phyloP scores from a whole-genome alignment of 2,113 vertebrate species.

The Nycticryphes semicollaris region DNA sequence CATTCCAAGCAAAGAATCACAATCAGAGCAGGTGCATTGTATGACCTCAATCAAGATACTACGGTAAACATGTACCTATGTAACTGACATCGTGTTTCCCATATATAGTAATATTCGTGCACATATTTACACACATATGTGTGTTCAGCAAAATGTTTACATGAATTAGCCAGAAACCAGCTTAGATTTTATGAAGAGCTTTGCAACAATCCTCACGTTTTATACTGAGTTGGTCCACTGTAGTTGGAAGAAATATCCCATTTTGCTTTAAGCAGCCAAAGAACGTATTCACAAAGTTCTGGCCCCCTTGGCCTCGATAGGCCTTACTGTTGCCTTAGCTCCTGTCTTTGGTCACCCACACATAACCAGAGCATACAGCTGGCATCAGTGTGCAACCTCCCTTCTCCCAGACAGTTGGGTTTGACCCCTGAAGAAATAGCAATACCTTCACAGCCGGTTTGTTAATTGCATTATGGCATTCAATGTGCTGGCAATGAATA shows the following conservation, averaged over 20 bases:
- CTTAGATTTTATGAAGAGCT: not conserved
- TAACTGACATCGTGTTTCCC: not conserved
- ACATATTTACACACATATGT: not conserved
- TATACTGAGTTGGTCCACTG: not conserved
- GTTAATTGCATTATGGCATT: conserved; percentile 99
- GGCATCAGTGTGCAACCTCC: not conserved
- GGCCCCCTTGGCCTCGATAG: not conserved
- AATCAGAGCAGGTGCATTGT: not conserved
- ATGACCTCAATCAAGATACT: not conserved
- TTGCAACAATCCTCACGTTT: not conserved
- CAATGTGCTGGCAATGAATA: conserved; percentile 98
- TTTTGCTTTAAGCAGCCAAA: not conserved
- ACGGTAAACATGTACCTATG: not conserved
- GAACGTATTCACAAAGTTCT: not conserved
- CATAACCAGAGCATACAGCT: not conserved
- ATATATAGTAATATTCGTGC: not conserved
- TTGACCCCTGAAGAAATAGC: conserved; percentile 2
- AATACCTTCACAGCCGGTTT: conserved; percentile 99
- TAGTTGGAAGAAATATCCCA: not conserved
- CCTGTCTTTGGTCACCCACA: not conserved
- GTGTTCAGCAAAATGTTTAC: not conserved
- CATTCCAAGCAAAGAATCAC: not conserved
- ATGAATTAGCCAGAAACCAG: not conserved
- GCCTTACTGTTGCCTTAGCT: not conserved
- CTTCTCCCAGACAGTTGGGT: not conserved